These are phyloP conservation scores for Plecotus auritus DNA, from an alignment of 2,113 vertebrate genomes.

Conservation along the genomic window DNA sequence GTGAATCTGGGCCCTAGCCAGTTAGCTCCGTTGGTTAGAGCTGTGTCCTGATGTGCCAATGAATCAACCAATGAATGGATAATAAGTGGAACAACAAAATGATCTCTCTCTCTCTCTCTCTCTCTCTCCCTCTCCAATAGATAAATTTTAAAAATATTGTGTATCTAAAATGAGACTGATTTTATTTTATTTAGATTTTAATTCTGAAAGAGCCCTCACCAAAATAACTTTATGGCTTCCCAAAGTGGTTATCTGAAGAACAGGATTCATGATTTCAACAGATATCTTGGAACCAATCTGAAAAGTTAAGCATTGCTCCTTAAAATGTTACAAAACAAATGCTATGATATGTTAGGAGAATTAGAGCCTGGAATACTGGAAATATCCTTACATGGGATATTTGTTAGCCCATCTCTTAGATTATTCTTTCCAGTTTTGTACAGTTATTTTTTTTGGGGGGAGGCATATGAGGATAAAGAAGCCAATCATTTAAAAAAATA, in stretches of 20 bases:
- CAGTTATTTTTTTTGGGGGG: background rate
- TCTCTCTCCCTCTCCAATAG: too few species aligned
- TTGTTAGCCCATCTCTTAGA: background rate
- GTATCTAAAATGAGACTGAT: slow-evolving; percentile 12
- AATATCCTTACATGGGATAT: background rate
- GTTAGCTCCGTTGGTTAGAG: too few species aligned
- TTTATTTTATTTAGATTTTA: slow-evolving; percentile 35
- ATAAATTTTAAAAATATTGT: background rate
- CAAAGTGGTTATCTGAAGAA: background rate
- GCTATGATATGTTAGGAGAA: slow-evolving; percentile 1
- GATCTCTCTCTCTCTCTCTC: too few species aligned
- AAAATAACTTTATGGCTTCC: slow-evolving; percentile 16
- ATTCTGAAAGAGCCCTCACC: background rate
- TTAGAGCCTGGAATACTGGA: background rate
- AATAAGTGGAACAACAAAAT: too few species aligned
- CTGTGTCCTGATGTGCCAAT: too few species aligned
- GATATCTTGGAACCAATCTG: background rate
- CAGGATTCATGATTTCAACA: background rate
- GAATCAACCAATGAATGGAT: too few species aligned
- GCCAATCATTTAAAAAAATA: background rate
- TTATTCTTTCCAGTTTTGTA: slow-evolving; percentile 13
- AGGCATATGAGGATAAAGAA: background rate
- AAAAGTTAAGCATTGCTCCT: background rate
- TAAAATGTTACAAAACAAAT: slow-evolving; percentile 24
- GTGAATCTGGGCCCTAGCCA: background rate